Evolutionary conservation across 64 coral and sea anemone species (phyloP), one percentile per base, ranked within the genome.

Genomic region (Dendronephthya gigantea): DNA sequence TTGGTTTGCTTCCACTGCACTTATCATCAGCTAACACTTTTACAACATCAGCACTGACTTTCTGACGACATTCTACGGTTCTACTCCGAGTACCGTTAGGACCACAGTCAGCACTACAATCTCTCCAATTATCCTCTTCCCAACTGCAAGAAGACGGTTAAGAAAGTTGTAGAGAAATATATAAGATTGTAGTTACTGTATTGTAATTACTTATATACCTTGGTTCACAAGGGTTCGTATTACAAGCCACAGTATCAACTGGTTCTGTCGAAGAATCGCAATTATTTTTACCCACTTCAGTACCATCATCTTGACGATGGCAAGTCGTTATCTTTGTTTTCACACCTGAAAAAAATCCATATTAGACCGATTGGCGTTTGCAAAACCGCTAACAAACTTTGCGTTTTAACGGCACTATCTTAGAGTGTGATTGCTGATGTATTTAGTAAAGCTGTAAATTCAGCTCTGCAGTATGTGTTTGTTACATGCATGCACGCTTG

Each of bases 31-130:
- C 10, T 29, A 79, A 35, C 9, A 79, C 32, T 8, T 15, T 79
- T 10, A 12, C 22, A 6, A 36, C 72, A 19, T 34, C 29, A 15
- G 7, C 72, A 19, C 72, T 79, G 3, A 28, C 30, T 79, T 39
- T 34, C 72, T 79, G 72, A 34, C 72, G 72, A 79, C 72, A 79
- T 39, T 79, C 72, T 36, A 79, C 29, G 9, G 30, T 79, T 39
- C 72, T 79, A 36, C 19, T 36, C 36, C 72, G 4, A 8, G 9
- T 79, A 79, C 72, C 72, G 37, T 6, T 34, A 12, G 25, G 27
- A 79, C 72, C 72, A 9, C 72, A 79, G 36, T 19, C 16, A 12
- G 7, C 72, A 79, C 72, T 79, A 29, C 72, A 79, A 14, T 8
- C 16, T 34, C 7, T 9, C 72, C 72, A 79, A 34, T 19, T 4